A percentile compares a stretch with the other conserved stretches of the same genome.
phyloP scores from a whole-genome alignment of 2,888 invertebrate species.

The Zonitis immaculata region DNA sequence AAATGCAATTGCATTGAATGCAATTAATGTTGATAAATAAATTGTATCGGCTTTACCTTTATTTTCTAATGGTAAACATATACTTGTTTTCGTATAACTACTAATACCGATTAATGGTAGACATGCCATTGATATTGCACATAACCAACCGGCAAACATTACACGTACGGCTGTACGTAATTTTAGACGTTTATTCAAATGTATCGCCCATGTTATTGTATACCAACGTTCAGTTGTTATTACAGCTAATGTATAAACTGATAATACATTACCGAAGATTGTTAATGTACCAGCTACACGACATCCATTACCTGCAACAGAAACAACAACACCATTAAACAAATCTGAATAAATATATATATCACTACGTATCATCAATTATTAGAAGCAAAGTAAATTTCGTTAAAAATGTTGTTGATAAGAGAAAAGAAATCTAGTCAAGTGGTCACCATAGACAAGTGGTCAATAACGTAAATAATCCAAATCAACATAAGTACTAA shows the following conservation, averaged over 20 bases:
- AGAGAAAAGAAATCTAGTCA: no score
- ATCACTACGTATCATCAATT: no score
- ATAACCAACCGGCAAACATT: conserved; percentile 58
- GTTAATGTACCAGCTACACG: conserved; percentile 62
- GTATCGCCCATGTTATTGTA: conserved; percentile 58
- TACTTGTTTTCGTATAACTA: conserved; percentile 62
- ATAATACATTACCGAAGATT: conserved; percentile 60
- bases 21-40: conserved; percentile 55
- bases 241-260: conserved; percentile 61
- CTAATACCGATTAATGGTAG: conserved; percentile 61
- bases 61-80: conserved; percentile 62
- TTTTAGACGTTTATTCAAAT: conserved; percentile 57
- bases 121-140: conserved; percentile 55
- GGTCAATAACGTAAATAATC: no score
- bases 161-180: conserved; percentile 55
- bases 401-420: no score
- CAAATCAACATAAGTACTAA: no score
- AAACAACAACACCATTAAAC: conserved; percentile 1
- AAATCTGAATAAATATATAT: background rate
- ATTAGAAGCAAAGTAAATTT: no score
- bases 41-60: conserved; percentile 51
- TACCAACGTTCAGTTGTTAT: conserved; percentile 61
- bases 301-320: conserved; percentile 53
- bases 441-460: no score
- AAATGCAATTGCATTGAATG: conserved; percentile 61